Evolutionary conservation across 2,113 vertebrate species (phyloP).

Genomic region (Hippocampus abdominalis): DNA sequence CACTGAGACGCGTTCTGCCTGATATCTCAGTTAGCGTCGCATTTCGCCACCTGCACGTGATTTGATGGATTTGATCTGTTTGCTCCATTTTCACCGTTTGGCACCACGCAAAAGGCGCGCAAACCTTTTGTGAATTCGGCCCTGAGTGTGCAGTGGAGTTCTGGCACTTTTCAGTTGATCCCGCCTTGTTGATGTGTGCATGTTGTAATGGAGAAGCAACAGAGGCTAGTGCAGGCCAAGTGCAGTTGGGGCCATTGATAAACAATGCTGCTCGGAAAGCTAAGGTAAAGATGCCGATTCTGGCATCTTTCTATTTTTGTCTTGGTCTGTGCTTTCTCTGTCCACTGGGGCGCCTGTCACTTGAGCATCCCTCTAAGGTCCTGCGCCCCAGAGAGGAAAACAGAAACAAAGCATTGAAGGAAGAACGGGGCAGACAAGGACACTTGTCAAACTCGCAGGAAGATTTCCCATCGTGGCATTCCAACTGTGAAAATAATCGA

Average conservation of each 20-base stretch:
- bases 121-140: too few relatives aligned
- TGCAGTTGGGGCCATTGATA: neutral
- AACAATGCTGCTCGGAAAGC: neutral
- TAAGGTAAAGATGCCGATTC: slow-evolving; percentile 10
- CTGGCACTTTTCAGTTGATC: too few relatives aligned
- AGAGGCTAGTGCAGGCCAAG: neutral
- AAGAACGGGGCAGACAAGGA: slow-evolving; percentile 60
- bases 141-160: too few relatives aligned
- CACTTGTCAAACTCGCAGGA: slow-evolving; percentile 62
- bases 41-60: too few relatives aligned
- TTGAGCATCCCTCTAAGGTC: slow-evolving; percentile 40
- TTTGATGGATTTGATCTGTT: too few relatives aligned
- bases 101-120: too few relatives aligned
- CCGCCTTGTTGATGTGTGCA: too few relatives aligned
- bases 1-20: too few relatives aligned
- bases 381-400: slow-evolving; percentile 22
- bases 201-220: too few relatives aligned
- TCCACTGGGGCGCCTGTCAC: slow-evolving; percentile 54
- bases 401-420: slow-evolving; percentile 28
- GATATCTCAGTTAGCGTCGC: too few relatives aligned
- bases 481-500: slow-evolving; percentile 52
- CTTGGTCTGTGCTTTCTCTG: slow-evolving; percentile 21
- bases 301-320: slow-evolving; percentile 48
- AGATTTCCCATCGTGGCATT: slow-evolving; percentile 31
- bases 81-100: too few relatives aligned